Evolutionary conservation across 2,113 vertebrate species (phyloP).

Genomic region (Thalassarche chlororhynchos): DNA sequence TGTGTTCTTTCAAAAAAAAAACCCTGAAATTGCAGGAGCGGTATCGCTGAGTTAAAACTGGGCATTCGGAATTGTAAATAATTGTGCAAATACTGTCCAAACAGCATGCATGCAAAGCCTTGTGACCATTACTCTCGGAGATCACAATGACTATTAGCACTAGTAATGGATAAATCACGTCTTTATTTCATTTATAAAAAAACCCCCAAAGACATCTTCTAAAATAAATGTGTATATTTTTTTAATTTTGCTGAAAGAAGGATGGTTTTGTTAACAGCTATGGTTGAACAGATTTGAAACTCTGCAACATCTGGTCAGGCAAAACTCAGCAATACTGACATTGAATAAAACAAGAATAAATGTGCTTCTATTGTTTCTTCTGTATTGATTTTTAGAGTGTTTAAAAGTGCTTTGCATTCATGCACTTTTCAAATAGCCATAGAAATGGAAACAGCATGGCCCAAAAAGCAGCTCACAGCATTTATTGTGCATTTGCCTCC

Average conservation of each 20-base stretch:
- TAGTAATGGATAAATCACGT: background rate
- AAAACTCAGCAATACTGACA: constrained; percentile 47
- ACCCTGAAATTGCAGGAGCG: background rate
- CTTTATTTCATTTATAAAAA: background rate
- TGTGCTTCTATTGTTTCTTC: constrained; percentile 41
- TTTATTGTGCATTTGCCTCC: constrained; percentile 27
- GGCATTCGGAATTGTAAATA: background rate
- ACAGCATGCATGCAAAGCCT: background rate
- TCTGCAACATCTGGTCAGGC: constrained; percentile 60
- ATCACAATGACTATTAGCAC: background rate
- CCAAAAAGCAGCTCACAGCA: background rate
- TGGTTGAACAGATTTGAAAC: constrained; percentile 57
- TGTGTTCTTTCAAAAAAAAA: background rate
- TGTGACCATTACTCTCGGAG: background rate
- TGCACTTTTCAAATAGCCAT: constrained; percentile 39
- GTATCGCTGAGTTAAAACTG: constrained; percentile 20
- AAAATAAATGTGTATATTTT: background rate
- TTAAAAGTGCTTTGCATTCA: constrained; percentile 65
- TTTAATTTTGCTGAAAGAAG: background rate
- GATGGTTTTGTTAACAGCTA: constrained; percentile 8
- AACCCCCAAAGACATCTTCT: background rate
- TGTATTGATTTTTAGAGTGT: constrained; percentile 46
- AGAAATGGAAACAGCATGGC: constrained; percentile 33
- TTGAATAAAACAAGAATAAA: constrained; percentile 53
- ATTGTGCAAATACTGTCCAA: background rate